phyloP scores from a whole-genome alignment of 2,797 vertebrate species.

The Syndactyla subalaris region DNA sequence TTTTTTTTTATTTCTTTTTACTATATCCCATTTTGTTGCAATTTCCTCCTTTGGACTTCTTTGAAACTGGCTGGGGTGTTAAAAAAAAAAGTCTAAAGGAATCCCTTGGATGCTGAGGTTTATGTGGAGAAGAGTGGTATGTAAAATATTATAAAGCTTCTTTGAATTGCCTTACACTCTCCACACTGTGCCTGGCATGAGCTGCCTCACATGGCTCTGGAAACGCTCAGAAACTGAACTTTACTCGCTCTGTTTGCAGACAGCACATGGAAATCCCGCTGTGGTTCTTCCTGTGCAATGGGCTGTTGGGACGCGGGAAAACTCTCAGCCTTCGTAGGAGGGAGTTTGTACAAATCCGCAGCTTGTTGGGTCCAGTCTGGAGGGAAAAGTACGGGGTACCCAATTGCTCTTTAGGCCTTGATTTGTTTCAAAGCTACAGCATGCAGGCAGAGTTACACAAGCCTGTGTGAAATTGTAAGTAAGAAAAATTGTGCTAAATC shows the following conservation, averaged over 20 bases:
- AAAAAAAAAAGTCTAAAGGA: background rate
- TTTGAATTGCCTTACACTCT: background rate
- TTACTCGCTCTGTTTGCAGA: background rate
- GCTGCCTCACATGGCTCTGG: background rate
- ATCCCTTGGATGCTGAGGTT: background rate
- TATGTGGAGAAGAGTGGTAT: background rate
- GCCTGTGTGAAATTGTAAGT: background rate
- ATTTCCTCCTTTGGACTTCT: background rate
- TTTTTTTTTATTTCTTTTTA: background rate
- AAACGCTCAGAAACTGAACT: background rate
- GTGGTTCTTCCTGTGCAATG: background rate
- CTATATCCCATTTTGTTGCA: background rate
- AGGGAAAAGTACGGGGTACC: background rate
- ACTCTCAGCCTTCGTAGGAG: background rate
- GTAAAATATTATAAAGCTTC: background rate
- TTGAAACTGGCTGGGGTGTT: background rate
- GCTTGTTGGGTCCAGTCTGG: background rate
- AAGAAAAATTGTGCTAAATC: background rate
- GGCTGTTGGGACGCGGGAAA: background rate
- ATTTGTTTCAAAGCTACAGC: background rate
- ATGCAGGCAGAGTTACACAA: background rate
- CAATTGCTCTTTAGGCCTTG: background rate
- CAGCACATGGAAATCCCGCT: background rate
- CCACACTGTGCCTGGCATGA: background rate
- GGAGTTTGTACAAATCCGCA: background rate